Conservation (phyloP, 1,140 invertebrate species). For the Subanguina moxae region DNA sequence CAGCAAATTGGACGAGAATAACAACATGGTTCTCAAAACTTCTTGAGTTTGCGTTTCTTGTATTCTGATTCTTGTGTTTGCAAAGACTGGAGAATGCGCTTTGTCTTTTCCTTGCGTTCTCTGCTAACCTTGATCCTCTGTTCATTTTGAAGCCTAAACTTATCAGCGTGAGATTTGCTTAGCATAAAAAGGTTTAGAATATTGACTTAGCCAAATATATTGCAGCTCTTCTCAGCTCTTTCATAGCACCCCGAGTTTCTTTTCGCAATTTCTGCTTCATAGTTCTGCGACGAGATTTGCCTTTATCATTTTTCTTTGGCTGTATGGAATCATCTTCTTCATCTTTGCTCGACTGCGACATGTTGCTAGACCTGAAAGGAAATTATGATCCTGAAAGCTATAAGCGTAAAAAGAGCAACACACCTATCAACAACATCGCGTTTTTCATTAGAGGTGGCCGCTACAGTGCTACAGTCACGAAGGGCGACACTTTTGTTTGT, state of each 20-base stretch:
- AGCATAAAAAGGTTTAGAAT: not conserved
- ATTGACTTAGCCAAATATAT: conserved; percentile 20
- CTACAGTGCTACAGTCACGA: too few species aligned
- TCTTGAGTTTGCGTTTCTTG: conserved; percentile 21
- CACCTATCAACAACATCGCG: too few species aligned
- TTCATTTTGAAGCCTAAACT: conserved; percentile 23
- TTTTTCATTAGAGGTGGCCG: too few species aligned
- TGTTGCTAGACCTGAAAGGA: too few species aligned
- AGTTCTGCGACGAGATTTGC: conserved; percentile 16
- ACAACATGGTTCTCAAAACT: conserved; percentile 18
- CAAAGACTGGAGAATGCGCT: conserved; percentile 22
- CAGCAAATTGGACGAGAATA: too few species aligned
- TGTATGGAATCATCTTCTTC: conserved; percentile 29
- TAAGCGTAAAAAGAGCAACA: too few species aligned
- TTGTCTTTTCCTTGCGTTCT: conserved; percentile 30
- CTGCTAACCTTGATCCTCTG: conserved; percentile 18
- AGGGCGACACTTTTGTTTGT: too few species aligned
- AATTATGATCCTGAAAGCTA: too few species aligned
- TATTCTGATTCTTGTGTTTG: conserved; percentile 34
- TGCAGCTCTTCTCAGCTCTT: conserved; percentile 24
- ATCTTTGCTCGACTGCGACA: conserved; percentile 16
- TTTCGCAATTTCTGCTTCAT: conserved; percentile 20
- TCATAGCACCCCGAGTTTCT: conserved; percentile 27
- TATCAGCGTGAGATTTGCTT: not conserved
- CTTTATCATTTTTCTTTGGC: not conserved